phyloP scores from a whole-genome alignment of 2,888 invertebrate genomes.

The Minunthozetes semirufus region DNA sequence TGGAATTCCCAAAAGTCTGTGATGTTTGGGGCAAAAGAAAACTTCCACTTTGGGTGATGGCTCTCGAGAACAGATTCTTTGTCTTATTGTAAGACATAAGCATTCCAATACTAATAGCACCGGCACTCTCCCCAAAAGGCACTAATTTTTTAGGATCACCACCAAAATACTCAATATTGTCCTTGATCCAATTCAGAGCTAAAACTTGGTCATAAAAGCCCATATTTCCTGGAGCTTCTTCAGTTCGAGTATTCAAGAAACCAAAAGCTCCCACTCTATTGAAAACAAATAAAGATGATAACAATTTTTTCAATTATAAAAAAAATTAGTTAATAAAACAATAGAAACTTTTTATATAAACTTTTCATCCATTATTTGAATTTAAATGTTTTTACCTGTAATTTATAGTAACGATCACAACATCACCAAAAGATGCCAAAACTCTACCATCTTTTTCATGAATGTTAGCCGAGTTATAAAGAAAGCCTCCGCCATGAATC shows the following conservation, averaged over 20 bases:
- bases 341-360: no score
- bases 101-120: constrained; percentile 13
- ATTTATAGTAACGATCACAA: constrained; percentile 2
- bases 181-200: constrained; percentile 24
- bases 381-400: constrained; percentile 11
- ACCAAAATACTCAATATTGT: constrained; percentile 32
- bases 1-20: no score
- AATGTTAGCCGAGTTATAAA: background rate
- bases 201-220: constrained; percentile 29
- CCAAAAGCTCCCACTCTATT: background rate
- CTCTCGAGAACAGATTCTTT: no score
- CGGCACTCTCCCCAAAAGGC: constrained; percentile 17
- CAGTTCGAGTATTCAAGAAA: constrained; percentile 21
- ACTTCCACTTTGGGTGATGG: no score
- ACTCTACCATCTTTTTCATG: background rate
- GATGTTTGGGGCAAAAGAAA: no score
- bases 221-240: constrained; percentile 22
- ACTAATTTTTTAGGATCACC: constrained; percentile 25
- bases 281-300: background rate
- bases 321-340: no score
- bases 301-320: background rate
- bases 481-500: background rate
- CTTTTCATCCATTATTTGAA: background rate
- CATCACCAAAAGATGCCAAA: background rate
- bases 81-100: no score